Percentiles rank a stretch among this genome's conserved stretches.
Evolutionary conservation across 2,113 vertebrate species (phyloP).

Genomic region (Zosterops borbonicus): DNA sequence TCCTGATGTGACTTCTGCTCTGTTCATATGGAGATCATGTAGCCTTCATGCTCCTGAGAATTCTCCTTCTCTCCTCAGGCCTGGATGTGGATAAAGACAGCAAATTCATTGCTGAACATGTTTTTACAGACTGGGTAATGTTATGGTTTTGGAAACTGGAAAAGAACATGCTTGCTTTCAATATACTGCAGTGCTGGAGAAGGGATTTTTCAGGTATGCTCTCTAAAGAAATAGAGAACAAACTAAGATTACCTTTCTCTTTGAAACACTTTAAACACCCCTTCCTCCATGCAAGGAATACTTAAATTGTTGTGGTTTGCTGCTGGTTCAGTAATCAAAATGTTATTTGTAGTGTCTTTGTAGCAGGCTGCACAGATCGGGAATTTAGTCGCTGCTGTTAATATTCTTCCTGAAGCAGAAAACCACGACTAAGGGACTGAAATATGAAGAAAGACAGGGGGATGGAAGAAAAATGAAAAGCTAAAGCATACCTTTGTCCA

Average conservation of each 20-base stretch:
- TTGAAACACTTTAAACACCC: not conserved
- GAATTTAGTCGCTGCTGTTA: slow-evolving; percentile 14
- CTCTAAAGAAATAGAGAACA: not conserved
- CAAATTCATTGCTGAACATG: not conserved
- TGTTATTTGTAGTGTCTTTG: slow-evolving; percentile 13
- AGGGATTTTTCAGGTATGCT: not conserved
- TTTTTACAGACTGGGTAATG: not conserved
- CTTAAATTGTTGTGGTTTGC: slow-evolving; percentile 16
- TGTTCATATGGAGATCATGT: not conserved
- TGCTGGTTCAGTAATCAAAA: slow-evolving; percentile 11
- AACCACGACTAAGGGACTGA: not conserved
- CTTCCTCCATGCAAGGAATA: not conserved
- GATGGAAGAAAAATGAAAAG: slow-evolving; percentile 27
- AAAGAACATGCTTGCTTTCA: not conserved
- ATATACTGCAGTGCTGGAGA: not conserved
- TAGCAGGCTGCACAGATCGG: not conserved
- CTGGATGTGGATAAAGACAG: not conserved
- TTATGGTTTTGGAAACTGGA: not conserved
- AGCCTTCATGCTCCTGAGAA: not conserved
- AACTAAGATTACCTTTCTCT: not conserved
- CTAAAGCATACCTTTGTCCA: slow-evolving; percentile 2
- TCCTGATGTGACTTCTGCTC: not conserved
- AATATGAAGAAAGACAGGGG: slow-evolving; percentile 4
- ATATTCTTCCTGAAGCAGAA: slow-evolving; percentile 1
- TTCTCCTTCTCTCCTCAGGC: not conserved